Base-by-base conservation (phyloP, 2,113 vertebrate species). In the Uropsilus gracilis region DNA sequence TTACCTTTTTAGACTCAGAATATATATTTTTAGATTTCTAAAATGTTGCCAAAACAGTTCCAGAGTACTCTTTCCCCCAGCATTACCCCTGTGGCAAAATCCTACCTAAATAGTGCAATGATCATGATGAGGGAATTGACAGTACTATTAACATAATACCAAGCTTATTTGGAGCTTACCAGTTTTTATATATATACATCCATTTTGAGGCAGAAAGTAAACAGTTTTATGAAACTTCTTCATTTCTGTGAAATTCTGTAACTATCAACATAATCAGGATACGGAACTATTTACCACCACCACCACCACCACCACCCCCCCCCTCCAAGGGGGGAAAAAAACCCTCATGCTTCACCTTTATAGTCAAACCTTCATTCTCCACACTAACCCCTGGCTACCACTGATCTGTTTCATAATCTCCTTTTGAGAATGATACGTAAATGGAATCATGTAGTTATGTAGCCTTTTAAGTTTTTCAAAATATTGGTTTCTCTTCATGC, bases 401-500 rank as follows among this genome's bases (percentile, higher is more conserved):
- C 14, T 69, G 28, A 20, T 81, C 42, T 90, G 37, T 55, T 82
- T 42, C 55, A 81, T 24, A 57, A 78, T 81, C 68, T 93, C 68
- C 85, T 75, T 95, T 94, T 94, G 80, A 69, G 68, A 69, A 8
- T 71, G 28, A 72, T 24, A 22, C 22, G 53, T 55, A 55, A 55
- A 22, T 55, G 53, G 53, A 55, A 22, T 55, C 53, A 55, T 85
- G 59, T 8, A 10, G 5, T 69, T 69, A 48, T 69, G 22, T 76
- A 86, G 59, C 28, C 28, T 71, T 83, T 72, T 83, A 71, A 48
- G 6, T 34, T 95, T 78, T 77, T 86, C 18, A 48, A 48, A 66
- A 63, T 5, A 53, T 73, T 86, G 48, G 18, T 77, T 78, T 86
- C 26, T 76, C 30, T 86, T 83, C 87, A n/a, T 91, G 81, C n/a